Conservation (phyloP, 2,797 vertebrate species). For the Oryzias dopingdopingensis region DNA sequence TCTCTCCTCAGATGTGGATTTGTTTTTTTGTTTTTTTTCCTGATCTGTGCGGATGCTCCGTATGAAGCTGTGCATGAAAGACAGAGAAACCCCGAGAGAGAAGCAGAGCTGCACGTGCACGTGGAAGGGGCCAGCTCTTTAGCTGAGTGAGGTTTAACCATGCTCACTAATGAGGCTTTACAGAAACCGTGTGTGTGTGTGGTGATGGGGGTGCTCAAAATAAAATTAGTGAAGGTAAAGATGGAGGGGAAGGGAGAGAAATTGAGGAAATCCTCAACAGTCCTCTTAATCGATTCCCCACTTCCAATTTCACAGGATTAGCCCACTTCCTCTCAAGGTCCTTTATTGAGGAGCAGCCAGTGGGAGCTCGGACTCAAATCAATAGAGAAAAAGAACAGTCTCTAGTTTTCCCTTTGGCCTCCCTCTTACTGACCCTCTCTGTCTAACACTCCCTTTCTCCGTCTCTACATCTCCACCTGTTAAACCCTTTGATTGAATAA, state of each 20-base stretch:
- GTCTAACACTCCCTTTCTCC: slow-evolving; percentile 28
- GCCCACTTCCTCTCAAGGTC: slow-evolving; percentile 72
- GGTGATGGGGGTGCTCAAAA: slow-evolving; percentile 43
- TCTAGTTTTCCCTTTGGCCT: slow-evolving; percentile 59
- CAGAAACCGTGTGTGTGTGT: slow-evolving; percentile 21
- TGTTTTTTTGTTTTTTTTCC: slow-evolving; percentile 1
- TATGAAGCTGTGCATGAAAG: slow-evolving; percentile 17
- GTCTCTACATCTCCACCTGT: slow-evolving; percentile 62
- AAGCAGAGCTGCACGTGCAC: slow-evolving; percentile 31
- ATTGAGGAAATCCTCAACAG: slow-evolving; percentile 62
- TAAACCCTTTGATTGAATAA: slow-evolving; percentile 73
- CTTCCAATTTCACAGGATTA: slow-evolving; percentile 77
- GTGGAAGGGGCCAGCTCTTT: slow-evolving; percentile 31
- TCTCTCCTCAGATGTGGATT: slow-evolving; percentile 15
- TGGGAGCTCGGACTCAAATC: slow-evolving; percentile 72
- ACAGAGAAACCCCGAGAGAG: slow-evolving; percentile 7
- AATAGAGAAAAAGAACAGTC: slow-evolving; percentile 76
- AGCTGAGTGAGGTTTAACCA: slow-evolving; percentile 46
- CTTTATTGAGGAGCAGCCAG: slow-evolving; percentile 70
- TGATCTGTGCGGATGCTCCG: slow-evolving; percentile 21
- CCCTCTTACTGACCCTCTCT: slow-evolving; percentile 50
- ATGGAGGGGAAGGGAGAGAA: slow-evolving; percentile 46
- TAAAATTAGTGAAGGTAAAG: slow-evolving; percentile 58
- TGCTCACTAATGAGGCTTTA: slow-evolving; percentile 64
- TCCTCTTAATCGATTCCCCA: slow-evolving; percentile 75